These are phyloP conservation scores for Steinernema scapterisci DNA, from an alignment of 2,888 invertebrate genomes.

Conservation along the genomic window DNA sequence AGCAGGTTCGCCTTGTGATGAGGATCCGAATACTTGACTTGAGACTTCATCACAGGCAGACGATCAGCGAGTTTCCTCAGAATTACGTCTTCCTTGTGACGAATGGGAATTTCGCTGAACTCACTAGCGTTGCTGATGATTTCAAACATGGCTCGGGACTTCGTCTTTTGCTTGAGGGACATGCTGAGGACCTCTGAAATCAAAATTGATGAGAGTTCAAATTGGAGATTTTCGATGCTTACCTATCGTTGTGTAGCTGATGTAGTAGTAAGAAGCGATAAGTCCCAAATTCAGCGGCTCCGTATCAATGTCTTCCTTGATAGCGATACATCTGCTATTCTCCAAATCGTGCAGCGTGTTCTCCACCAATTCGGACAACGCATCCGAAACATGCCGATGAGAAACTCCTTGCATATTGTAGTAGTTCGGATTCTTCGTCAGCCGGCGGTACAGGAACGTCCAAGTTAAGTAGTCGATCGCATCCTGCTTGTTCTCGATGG, in stretches of 20 bases:
- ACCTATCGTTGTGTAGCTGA: conserved; percentile 98
- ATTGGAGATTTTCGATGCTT: conserved; percentile 35
- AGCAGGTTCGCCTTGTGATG: conserved; percentile 91
- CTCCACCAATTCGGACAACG: conserved; percentile 95
- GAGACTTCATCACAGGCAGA: conserved; percentile 75
- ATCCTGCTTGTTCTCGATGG: conserved; percentile 99
- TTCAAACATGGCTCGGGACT: conserved; percentile 92
- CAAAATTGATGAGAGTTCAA: not conserved
- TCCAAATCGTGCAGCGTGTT: conserved; percentile 78
- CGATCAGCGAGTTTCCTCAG: conserved; percentile 73
- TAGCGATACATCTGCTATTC: conserved; percentile 79
- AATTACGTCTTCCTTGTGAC: conserved; percentile 91
- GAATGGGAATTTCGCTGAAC: conserved; percentile 88
- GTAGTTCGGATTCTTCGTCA: conserved; percentile 99
- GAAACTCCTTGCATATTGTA: conserved; percentile 91
- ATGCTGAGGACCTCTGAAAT: conserved; percentile 89
- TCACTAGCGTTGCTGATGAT: conserved; percentile 97
- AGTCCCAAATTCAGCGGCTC: conserved; percentile 95
- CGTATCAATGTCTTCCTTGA: conserved; percentile 97
- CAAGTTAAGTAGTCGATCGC: conserved; percentile 98
- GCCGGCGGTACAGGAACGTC: conserved; percentile 93
- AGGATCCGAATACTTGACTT: conserved; percentile 86
- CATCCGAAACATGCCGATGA: conserved; percentile 87
- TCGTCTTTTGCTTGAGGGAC: conserved; percentile 93
- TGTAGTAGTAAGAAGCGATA: conserved; percentile 99